phyloP scores from a whole-genome alignment of 2,113 vertebrate genomes.

The Hemichromis elongatus region DNA sequence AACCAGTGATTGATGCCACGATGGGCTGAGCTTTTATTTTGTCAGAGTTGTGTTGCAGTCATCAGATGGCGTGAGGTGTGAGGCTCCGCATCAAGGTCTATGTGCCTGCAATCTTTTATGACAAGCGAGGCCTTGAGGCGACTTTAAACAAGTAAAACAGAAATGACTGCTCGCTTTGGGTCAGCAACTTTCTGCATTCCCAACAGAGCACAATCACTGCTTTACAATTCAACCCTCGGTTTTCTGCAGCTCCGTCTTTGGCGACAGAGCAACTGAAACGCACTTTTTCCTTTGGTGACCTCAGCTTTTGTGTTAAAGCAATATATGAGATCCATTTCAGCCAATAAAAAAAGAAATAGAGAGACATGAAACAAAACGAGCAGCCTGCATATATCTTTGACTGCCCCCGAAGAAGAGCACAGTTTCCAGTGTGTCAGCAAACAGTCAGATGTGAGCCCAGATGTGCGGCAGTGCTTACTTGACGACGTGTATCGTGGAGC shows the following conservation, averaged over 20 bases:
- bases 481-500: slow-evolving; percentile 80
- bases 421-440: background rate
- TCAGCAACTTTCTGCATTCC: background rate
- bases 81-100: background rate
- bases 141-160: background rate
- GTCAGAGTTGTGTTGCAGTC: background rate
- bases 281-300: background rate
- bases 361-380: background rate
- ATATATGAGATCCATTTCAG: background rate
- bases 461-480: slow-evolving; percentile 79
- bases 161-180: background rate
- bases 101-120: background rate
- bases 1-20: background rate
- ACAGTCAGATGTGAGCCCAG: background rate
- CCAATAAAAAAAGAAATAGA: too few species aligned
- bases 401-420: background rate
- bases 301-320: background rate
- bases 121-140: background rate
- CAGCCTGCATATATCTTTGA: background rate
- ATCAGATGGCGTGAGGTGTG: background rate
- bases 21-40: background rate
- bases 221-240: background rate
- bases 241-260: background rate
- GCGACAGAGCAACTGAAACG: background rate
- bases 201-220: background rate